These are phyloP conservation scores for Muntiacus reevesi DNA, from an alignment of 2,113 vertebrate species.

Conservation along the genomic window DNA sequence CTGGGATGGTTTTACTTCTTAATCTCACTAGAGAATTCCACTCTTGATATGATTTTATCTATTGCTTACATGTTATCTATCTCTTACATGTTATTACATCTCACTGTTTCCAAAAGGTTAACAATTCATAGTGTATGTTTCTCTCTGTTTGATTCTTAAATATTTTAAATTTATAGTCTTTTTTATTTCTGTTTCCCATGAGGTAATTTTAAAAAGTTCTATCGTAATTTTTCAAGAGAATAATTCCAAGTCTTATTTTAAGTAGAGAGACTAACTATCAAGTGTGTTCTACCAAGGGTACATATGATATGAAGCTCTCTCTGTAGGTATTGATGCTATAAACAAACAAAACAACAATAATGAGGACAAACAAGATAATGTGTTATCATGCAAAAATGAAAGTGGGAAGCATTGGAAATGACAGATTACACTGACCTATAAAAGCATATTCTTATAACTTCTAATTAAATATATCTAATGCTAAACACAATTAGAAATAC, in stretches of 20 bases:
- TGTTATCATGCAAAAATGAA: background rate
- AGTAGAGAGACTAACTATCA: background rate
- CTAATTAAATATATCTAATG: background rate
- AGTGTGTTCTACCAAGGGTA: background rate
- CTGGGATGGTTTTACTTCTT: background rate
- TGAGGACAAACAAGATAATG: background rate
- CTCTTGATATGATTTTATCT: background rate
- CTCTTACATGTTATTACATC: background rate
- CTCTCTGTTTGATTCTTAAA: background rate
- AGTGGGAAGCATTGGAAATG: background rate
- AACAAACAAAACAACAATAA: background rate
- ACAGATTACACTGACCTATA: background rate
- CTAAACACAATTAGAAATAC: background rate
- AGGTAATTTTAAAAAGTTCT: background rate
- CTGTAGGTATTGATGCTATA: background rate
- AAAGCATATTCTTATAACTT: background rate
- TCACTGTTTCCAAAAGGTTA: background rate
- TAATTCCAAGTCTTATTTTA: background rate
- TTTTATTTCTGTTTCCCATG: background rate
- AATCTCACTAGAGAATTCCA: background rate
- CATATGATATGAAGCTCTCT: background rate
- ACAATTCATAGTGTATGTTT: background rate
- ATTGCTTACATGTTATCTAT: background rate
- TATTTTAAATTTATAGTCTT: background rate
- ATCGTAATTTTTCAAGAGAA: background rate